These are phyloP conservation scores for Heliothis peltigera DNA, from an alignment of 2,888 invertebrate species.

Conservation along the genomic window DNA sequence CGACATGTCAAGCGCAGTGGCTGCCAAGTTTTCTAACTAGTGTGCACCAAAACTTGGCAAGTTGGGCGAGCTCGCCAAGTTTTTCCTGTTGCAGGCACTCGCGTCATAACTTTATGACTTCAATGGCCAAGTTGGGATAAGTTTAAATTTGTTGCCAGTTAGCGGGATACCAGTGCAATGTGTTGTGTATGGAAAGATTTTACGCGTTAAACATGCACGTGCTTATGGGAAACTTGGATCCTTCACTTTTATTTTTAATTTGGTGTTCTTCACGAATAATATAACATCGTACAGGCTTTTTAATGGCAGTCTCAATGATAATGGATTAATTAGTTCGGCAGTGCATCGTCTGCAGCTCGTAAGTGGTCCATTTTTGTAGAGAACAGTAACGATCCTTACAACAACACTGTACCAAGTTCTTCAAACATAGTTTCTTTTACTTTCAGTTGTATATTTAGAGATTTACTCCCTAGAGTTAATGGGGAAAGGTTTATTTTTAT, in stretches of 20 bases:
- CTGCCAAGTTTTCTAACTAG: slow-evolving; percentile 56
- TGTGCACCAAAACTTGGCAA: slow-evolving; percentile 51
- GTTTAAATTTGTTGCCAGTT: slow-evolving; percentile 57
- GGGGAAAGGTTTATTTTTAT: too few relatives aligned
- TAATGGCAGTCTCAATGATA: too few relatives aligned
- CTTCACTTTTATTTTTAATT: neutral
- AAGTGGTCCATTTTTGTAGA: slow-evolving; percentile 35
- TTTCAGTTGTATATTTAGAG: neutral
- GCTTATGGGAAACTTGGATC: neutral
- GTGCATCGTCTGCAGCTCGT: neutral
- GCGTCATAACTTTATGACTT: slow-evolving; percentile 60
- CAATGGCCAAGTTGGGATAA: slow-evolving; percentile 42
- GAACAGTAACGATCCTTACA: slow-evolving; percentile 17
- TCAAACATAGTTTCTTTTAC: neutral
- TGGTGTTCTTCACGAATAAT: neutral
- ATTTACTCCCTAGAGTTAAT: neutral
- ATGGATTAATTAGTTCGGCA: slow-evolving; percentile 1
- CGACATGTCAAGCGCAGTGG: slow-evolving; percentile 47
- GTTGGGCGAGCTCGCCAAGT: slow-evolving; percentile 46
- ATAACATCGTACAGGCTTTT: too few relatives aligned
- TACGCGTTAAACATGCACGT: slow-evolving; percentile 21
- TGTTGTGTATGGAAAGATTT: slow-evolving; percentile 34
- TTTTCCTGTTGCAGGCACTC: slow-evolving; percentile 58
- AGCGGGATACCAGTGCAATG: slow-evolving; percentile 34
- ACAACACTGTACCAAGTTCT: slow-evolving; percentile 1